phyloP scores from a whole-genome alignment of 1,140 invertebrate species.

The Metaphire vulgaris region DNA sequence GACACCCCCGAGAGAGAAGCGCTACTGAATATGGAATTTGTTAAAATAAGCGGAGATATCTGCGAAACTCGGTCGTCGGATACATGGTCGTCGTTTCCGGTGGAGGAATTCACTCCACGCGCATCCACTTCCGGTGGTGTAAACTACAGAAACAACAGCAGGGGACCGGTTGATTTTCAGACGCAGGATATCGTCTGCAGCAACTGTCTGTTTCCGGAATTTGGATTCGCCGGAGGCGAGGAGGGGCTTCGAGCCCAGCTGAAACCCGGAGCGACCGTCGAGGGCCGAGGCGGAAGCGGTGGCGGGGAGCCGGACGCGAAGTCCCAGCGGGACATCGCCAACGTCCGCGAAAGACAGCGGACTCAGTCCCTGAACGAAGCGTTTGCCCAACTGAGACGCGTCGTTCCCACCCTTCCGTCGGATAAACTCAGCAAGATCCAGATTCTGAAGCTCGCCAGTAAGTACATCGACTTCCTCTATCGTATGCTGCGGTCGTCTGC shows the following conservation, averaged over 20 bases:
- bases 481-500: slow-evolving; percentile 42
- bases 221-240: neutral
- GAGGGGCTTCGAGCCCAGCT: neutral
- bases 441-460: slow-evolving; percentile 82
- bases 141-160: no score
- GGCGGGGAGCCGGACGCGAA: neutral
- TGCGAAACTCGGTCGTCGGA: neutral
- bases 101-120: neutral
- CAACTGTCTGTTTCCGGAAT: neutral
- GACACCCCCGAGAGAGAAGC: no score
- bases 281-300: no score
- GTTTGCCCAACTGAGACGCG: slow-evolving; percentile 80
- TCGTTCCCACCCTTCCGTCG: slow-evolving; percentile 92
- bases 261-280: neutral
- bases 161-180: no score
- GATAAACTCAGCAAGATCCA: slow-evolving; percentile 98
- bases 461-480: neutral
- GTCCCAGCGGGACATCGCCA: slow-evolving; percentile 61
- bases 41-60: neutral
- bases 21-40: neutral
- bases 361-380: slow-evolving; percentile 95
- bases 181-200: no score
- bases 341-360: slow-evolving; percentile 89
- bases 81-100: neutral
- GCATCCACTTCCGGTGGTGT: neutral